Percentiles rank a stretch among this genome's conserved stretches.
These are phyloP conservation scores for Cavia porcellus DNA, from an alignment of 2,113 vertebrate species.

Conservation along the genomic window DNA sequence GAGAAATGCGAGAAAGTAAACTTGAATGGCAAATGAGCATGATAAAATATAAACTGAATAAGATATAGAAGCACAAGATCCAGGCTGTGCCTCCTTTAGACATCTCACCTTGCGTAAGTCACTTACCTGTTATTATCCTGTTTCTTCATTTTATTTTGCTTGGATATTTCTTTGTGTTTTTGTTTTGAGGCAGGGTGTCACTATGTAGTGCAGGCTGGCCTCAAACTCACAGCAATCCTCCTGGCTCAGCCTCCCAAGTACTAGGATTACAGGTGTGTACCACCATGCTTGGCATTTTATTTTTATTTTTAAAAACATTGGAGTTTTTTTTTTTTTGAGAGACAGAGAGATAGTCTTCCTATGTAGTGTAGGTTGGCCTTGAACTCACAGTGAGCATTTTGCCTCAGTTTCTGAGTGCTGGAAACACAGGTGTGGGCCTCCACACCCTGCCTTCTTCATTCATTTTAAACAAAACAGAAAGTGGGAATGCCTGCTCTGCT, in stretches of 20 bases:
- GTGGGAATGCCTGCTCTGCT: background rate
- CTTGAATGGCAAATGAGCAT: background rate
- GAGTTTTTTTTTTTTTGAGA: no score
- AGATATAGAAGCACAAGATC: background rate
- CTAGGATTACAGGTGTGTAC: background rate
- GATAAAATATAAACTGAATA: background rate
- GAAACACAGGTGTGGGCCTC: background rate
- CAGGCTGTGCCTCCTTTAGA: constrained; percentile 26
- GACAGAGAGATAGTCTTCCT: no score
- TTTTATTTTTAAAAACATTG: no score
- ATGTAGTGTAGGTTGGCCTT: background rate
- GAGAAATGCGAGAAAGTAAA: background rate
- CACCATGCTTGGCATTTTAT: background rate
- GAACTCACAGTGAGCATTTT: background rate
- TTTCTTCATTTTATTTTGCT: background rate
- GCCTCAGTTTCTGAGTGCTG: background rate
- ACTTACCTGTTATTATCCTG: constrained; percentile 3
- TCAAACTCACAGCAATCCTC: background rate
- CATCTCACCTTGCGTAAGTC: background rate
- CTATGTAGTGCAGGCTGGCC: background rate
- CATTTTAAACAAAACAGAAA: background rate
- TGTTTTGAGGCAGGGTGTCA: background rate
- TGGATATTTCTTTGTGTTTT: background rate
- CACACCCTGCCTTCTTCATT: background rate
- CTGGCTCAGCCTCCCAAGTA: background rate